Evolutionary conservation across 2,113 vertebrate species (phyloP), one percentile per base, ranked within the genome.

Genomic region (Microcebus jonahi): DNA sequence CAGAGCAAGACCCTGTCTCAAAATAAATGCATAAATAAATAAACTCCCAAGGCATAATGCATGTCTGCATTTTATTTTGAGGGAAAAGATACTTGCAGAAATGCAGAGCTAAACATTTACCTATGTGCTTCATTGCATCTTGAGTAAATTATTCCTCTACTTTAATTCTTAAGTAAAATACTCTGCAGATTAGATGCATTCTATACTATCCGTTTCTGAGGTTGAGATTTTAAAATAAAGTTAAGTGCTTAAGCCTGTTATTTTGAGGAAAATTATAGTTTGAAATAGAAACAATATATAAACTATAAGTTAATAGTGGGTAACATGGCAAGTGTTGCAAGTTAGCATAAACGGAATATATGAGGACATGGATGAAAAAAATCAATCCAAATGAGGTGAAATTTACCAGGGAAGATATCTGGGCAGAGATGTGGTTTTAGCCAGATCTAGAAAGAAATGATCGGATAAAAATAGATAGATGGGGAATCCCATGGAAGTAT

Each of bases 1-100:
- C 59, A 61, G 59, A 61, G 59, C 25, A 61, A 61, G 59, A 61
- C 21, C 0, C 59, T 61, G 59, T 61, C 59, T 61, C 25, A 10
- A 61, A 61, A 61, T 27, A 61, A 61, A 61, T 21, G 27, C 4
- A 61, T 27, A 61, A 27, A 61, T 27, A 61, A 61, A 61, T 61
- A 61, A 59, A 59, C 2, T 9, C 25, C 25, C 25, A 27, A 83
- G 45, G 9, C 42, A 48, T 57, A 29, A 25, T 36, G 5, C 36
- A 92, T 61, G 81, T 94, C 34, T 95, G 70, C 13, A 82, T 80
- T 92, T 83, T 71, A 61, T 76, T 68, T 80, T 45, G 63, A 92
- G 76, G 18, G 83, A 53, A 83, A 86, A 53, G 81, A 61, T 61
- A 71, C 9, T 67, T 90, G 34, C 23, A 91, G 50, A 92, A 82